Base-by-base conservation (phyloP, 2,888 invertebrate genomes). In the Lypha dubia region DNA sequence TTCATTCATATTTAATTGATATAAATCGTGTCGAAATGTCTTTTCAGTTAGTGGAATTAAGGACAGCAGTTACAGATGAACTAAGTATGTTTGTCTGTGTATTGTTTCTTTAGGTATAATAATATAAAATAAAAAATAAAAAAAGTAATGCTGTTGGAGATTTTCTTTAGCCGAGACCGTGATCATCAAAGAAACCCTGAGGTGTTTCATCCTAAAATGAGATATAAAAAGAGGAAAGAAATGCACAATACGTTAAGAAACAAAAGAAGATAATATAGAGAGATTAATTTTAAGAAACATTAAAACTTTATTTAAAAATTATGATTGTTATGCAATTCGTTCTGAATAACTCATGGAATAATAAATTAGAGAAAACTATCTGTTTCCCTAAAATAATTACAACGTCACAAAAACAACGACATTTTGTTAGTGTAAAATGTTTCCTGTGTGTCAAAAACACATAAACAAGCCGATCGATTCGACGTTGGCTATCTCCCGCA, bases 121-220 rank as follows among this genome's bases (percentile, higher is more conserved):
- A 49, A 41, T 28, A 79, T 53, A 13, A 35, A 51, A 56, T 38
- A 60, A 6, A 28, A 46, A 41, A 62, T 24, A 49, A 60, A 6
- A 28, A 46, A 41, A 62, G 24, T 13, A 11, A 24, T 51, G 13
- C 32, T n/a, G 13, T 75, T 56, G 5, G 9, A 44, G 8, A 38
- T 49, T 65, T 9, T 8, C 11, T 83, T 94, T 96, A 98, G 89
- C 98, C 98, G 89, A 99, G 95, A 87, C 99, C 99, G 93, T 99
- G 98, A 94, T 99, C 99, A 93, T 99, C 99, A 93, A 99, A 99
- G 94, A 99, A 98, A 90, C 99, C 99, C 93, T 99, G 99, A 75
- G 99, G 99, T 79, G 99, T 99, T 94, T 99, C 99, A 94, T 99
- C 99, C 98, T 99, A 95, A 91, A 97, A 97, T 94, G 94, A 94